A percentile compares a stretch with the other conserved stretches of the same genome.
Conservation (phyloP, 2,797 vertebrate genomes). For the Sebastes elongatus region DNA sequence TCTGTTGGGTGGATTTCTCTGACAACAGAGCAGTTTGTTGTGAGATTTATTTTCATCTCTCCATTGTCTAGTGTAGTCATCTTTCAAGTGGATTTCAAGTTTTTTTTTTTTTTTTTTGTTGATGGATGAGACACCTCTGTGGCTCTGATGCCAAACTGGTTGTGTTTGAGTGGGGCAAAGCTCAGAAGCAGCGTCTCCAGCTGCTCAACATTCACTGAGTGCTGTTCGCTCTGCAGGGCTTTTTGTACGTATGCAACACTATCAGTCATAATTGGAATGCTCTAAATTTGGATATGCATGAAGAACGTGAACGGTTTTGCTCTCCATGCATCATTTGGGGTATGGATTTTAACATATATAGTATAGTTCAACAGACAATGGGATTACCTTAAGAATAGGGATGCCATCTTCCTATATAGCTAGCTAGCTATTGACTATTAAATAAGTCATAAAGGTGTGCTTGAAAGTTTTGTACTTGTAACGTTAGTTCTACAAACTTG, state of each 20-base stretch:
- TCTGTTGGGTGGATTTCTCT: conserved; percentile 2
- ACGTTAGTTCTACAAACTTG: neutral
- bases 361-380: neutral
- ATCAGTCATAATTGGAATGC: neutral
- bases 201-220: neutral
- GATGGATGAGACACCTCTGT: conserved; percentile 1
- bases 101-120: neutral
- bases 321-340: neutral
- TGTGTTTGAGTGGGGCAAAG: neutral
- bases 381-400: neutral
- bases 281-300: neutral
- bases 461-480: neutral
- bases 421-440: neutral
- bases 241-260: neutral
- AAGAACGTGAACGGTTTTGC: neutral
- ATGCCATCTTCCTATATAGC: neutral
- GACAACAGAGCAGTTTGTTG: conserved; percentile 15
- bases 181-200: neutral
- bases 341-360: neutral
- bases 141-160: neutral
- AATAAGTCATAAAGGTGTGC: neutral
- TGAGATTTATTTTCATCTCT: conserved; percentile 1
- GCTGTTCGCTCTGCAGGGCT: neutral
- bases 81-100: conserved; percentile 1
- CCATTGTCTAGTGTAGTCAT: neutral